These are phyloP conservation scores for Phengaris arion DNA, from an alignment of 2,888 invertebrate species.

Conservation along the genomic window DNA sequence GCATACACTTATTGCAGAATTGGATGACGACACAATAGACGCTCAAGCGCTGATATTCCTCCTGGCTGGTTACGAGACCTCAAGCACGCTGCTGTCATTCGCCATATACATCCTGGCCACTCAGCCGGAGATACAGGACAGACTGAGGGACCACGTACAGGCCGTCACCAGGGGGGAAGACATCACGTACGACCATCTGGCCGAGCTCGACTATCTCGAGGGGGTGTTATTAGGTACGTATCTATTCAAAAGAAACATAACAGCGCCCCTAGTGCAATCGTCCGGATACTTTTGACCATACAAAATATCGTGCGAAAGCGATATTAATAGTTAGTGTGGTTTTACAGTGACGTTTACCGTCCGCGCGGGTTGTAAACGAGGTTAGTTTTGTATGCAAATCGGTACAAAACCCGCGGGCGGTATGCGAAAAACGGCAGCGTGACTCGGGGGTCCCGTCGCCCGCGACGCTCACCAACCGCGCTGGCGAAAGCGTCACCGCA, in stretches of 20 bases:
- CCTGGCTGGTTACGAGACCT: constrained; percentile 81
- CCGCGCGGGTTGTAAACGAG: too few species aligned
- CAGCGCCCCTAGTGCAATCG: too few species aligned
- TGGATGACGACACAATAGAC: constrained; percentile 76
- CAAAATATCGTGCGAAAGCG: too few species aligned
- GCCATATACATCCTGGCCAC: constrained; percentile 75
- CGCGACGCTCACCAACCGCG: too few species aligned
- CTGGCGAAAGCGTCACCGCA: too few species aligned
- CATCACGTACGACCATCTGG: constrained; percentile 59
- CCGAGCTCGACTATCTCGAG: constrained; percentile 61
- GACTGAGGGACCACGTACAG: constrained; percentile 63
- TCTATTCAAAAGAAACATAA: background rate
- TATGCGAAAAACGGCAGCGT: too few species aligned
- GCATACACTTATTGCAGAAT: constrained; percentile 46
- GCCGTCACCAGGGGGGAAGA: constrained; percentile 52
- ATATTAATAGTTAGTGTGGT: background rate
- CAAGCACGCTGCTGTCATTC: constrained; percentile 78
- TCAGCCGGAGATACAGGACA: constrained; percentile 67
- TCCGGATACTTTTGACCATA: too few species aligned
- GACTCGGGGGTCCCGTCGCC: too few species aligned
- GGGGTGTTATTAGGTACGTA: constrained; percentile 59
- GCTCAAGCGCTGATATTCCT: constrained; percentile 81
- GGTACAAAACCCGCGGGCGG: too few species aligned
- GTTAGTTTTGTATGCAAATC: too few species aligned
- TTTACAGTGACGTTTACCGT: too few species aligned